phyloP scores from a whole-genome alignment of 2,888 invertebrate genomes.

The Torymus texanus region DNA sequence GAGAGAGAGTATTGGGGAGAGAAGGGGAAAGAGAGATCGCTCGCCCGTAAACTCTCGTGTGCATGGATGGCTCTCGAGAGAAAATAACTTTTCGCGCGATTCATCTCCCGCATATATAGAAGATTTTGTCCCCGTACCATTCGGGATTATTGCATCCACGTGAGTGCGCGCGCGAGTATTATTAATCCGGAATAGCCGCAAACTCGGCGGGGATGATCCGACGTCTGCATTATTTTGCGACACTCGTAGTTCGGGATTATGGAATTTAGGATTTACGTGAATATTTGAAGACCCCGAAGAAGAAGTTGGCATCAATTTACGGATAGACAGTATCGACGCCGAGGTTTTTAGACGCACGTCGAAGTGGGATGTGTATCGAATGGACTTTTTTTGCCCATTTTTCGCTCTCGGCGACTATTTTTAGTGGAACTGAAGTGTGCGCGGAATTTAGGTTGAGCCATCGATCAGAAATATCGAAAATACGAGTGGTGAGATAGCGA shows the following conservation, averaged over 20 bases:
- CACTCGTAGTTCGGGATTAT: constrained; percentile 7
- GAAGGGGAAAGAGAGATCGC: no score
- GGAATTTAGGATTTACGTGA: constrained; percentile 25
- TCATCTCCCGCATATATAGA: not conserved
- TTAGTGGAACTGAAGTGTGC: constrained; percentile 29
- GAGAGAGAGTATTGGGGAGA: no score
- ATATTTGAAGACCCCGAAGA: not conserved
- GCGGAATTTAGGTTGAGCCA: constrained; percentile 42
- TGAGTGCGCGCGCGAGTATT: not conserved
- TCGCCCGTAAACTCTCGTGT: no score
- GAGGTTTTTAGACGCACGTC: no score
- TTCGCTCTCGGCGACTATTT: constrained; percentile 31
- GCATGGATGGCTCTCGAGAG: not conserved
- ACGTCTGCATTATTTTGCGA: not conserved
- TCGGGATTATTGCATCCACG: no score
- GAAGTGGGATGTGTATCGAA: no score
- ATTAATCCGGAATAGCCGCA: constrained; percentile 4
- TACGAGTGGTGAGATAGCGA: constrained; percentile 2
- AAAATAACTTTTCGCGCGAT: not conserved
- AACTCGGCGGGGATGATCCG: not conserved
- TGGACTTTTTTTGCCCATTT: not conserved
- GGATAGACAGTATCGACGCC: not conserved
- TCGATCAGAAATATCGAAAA: constrained; percentile 41
- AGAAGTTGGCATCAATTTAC: constrained; percentile 35
- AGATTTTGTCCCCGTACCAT: not conserved